Evolutionary conservation across 2,888 invertebrate genomes (phyloP), one percentile per base, ranked within the genome.

Genomic region (Argynnis bischoffii): DNA sequence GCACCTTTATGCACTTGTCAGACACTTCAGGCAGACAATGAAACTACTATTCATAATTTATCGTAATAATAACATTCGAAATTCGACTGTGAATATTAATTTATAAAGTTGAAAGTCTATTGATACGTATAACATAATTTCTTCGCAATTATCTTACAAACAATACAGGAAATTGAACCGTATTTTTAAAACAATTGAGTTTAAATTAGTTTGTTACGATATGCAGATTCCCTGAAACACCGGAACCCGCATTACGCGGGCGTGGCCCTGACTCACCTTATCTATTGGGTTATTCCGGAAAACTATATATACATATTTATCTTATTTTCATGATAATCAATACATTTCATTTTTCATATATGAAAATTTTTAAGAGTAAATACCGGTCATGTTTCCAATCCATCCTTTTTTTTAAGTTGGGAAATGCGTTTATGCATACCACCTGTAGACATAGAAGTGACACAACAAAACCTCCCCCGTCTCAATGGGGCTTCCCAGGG

Each of bases 181-280:
- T 64, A 48, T 31, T 0, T 3, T 0, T 1, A 41, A 18, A 1
- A 8, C 0, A 0, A 26, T 69, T 64, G 55, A 59, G 55, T 63
- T 18, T 55, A 64, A 67, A 69, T 54, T 64, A 26, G 35, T 46
- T 56, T 67, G 50, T 57, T 14, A 60, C 35, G 60, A 59, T 56
- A 71, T 59, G 60, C 56, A 66, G 75, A 66, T 70, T 81, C 77
- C 77, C 77, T 77, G 79, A 78, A 82, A 79, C 78, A 75, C 85
- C 88, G 88, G 88, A 88, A 86, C 87, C 86, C 87, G 84, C 80
- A 88, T 85, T 63, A 74, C 76, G 78, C 78, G 68, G 80, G 83
- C 82, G 84, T 76, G 85, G 82, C 86, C 85, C 79, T 88, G 87
- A 84, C 83, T 85, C 81, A 79, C 72, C 74, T 78, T 80, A 83